Percentiles rank a stretch among this genome's conserved stretches.
Evolutionary conservation across 2,888 invertebrate species (phyloP).

Genomic region (Drosophila borborema): DNA sequence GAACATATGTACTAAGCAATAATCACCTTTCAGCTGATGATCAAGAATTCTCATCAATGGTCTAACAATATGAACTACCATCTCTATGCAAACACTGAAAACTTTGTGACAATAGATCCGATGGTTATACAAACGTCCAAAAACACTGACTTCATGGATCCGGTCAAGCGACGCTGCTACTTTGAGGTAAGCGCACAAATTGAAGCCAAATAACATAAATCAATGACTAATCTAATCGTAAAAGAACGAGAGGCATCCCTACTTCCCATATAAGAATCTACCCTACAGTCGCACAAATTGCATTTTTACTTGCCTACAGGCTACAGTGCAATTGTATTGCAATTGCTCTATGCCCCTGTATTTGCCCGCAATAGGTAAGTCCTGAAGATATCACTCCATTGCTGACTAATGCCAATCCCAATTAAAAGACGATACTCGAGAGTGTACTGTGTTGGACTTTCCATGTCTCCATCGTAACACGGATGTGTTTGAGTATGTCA

Average conservation of each 20-base stretch:
- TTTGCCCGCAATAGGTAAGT: conserved; percentile 64
- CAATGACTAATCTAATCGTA: conserved; percentile 4
- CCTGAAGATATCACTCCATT: no score
- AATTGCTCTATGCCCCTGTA: conserved; percentile 78
- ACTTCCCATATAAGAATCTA: conserved; percentile 43
- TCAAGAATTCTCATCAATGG: conserved; percentile 76
- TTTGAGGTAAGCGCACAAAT: conserved; percentile 63
- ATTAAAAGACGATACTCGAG: conserved; percentile 43
- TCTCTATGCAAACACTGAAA: conserved; percentile 70
- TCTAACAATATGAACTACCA: conserved; percentile 51
- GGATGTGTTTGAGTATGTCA: conserved; percentile 71
- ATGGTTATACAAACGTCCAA: conserved; percentile 58
- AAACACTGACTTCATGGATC: conserved; percentile 58
- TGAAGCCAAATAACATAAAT: rapidly evolving
- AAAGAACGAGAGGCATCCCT: conserved; percentile 60
- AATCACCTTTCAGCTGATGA: conserved; percentile 63
- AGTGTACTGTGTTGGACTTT: conserved; percentile 75
- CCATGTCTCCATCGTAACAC: conserved; percentile 69
- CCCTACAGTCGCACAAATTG: conserved; percentile 78
- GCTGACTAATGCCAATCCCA: no score
- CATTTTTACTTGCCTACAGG: conserved; percentile 73
- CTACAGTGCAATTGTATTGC: conserved; percentile 65
- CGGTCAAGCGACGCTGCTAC: conserved; percentile 69
- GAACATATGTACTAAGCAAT: no score
- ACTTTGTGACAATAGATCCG: conserved; percentile 74